Percentiles rank a stretch among this genome's conserved stretches.
Evolutionary conservation across 2,113 vertebrate species (phyloP).

Genomic region (Aldabrachelys gigantea): DNA sequence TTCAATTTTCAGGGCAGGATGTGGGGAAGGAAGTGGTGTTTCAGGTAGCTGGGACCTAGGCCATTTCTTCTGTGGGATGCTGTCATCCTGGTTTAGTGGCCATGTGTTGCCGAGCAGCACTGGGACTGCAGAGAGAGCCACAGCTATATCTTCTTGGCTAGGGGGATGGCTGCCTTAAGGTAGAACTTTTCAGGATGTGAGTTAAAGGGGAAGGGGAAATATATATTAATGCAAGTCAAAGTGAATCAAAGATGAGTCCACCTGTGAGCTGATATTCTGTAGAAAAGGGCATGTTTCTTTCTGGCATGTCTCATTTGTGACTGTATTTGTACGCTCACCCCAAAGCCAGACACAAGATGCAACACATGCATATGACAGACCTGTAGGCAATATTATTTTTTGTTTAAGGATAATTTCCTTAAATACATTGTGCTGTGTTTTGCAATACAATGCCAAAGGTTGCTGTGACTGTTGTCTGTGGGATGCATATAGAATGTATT

Average conservation of each 20-base stretch:
- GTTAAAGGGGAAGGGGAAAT: background rate
- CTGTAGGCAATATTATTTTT: rapidly evolving
- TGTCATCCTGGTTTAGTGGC: background rate
- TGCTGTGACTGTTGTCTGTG: slow-evolving; percentile 19
- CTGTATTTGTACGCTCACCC: background rate
- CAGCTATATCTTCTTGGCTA: background rate
- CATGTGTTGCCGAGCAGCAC: rapidly evolving
- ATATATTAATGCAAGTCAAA: background rate
- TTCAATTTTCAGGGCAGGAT: background rate
- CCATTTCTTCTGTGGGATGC: background rate
- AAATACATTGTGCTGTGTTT: background rate
- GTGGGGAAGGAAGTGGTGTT: rapidly evolving
- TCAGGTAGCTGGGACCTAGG: background rate
- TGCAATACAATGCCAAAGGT: slow-evolving; percentile 13
- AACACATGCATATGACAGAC: background rate
- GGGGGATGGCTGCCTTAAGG: background rate
- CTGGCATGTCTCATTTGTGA: background rate
- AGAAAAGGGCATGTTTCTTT: background rate
- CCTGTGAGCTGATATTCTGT: background rate
- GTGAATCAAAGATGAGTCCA: background rate
- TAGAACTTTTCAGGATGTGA: rapidly evolving
- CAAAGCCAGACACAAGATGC: slow-evolving; percentile 9
- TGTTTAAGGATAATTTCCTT: slow-evolving; percentile 36
- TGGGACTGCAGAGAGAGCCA: background rate
- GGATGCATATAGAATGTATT: background rate